Conservation (phyloP, 2,113 vertebrate genomes). For the Rhynchomys soricoides region DNA sequence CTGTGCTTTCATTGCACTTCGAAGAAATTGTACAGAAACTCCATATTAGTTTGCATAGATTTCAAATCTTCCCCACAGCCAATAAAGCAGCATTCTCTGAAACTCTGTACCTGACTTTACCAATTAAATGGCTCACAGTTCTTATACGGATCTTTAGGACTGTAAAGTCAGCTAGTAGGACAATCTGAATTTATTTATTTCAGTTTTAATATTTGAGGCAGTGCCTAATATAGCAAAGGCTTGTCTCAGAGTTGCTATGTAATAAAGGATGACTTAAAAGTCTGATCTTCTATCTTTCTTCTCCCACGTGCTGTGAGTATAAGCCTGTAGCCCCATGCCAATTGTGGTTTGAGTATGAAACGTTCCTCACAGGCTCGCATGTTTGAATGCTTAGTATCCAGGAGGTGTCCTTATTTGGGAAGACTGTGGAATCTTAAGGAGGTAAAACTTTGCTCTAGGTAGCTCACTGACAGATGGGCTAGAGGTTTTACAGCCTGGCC, state of each 20-base stretch:
- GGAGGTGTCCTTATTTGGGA: background rate
- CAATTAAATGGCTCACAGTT: background rate
- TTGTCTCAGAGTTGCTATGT: background rate
- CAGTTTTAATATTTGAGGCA: background rate
- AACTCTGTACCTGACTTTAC: background rate
- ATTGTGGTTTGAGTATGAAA: background rate
- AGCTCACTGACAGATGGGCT: background rate
- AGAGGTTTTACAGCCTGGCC: background rate
- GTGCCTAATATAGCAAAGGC: background rate
- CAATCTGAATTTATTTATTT: background rate
- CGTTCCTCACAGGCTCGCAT: background rate
- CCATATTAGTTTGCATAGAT: background rate
- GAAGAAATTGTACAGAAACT: conserved; percentile 37
- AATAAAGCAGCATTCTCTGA: background rate
- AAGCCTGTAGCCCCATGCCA: background rate
- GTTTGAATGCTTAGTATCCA: background rate
- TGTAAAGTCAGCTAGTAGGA: background rate
- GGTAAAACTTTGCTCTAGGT: no score
- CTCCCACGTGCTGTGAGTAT: background rate
- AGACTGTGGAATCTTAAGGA: background rate
- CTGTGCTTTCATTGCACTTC: conserved; percentile 89
- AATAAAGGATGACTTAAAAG: background rate
- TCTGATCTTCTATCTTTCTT: background rate
- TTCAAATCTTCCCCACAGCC: background rate
- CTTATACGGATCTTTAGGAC: background rate